phyloP scores from a whole-genome alignment of 2,113 vertebrate genomes.

The Tinamus guttatus region DNA sequence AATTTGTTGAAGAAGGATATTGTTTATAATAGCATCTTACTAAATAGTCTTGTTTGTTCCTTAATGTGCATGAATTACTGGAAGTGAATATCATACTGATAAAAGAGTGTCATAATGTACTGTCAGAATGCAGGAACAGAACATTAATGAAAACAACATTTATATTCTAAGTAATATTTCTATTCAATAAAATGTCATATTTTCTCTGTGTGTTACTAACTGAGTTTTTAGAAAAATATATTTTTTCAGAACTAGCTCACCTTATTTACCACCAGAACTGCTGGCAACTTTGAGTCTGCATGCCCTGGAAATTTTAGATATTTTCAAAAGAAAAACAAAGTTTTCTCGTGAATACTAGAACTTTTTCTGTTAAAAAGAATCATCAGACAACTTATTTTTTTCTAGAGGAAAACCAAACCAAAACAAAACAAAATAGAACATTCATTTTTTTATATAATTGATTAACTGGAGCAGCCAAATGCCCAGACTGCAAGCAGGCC shows the following conservation, averaged over 20 bases:
- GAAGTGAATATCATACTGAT: neutral
- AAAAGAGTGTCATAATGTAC: neutral
- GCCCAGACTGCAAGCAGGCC: neutral
- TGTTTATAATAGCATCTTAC: neutral
- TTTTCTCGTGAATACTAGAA: neutral
- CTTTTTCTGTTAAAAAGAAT: neutral
- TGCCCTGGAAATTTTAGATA: neutral
- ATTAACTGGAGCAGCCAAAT: neutral
- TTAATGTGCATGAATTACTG: neutral
- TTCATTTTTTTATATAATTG: no score
- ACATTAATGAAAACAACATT: neutral
- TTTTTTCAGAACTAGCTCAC: neutral
- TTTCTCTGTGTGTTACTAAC: neutral
- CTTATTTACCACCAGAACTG: neutral
- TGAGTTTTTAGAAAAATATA: neutral
- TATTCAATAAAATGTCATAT: neutral
- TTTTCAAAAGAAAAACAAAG: neutral
- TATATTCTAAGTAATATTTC: neutral
- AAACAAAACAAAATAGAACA: no score
- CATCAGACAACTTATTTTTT: neutral
- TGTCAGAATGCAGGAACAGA: neutral
- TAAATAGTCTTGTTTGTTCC: neutral
- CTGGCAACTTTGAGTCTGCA: neutral
- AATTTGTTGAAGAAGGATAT: neutral
- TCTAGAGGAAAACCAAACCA: neutral